Evolutionary conservation across 1,140 invertebrate genomes (phyloP).

Genomic region (Apis laboriosa): DNA sequence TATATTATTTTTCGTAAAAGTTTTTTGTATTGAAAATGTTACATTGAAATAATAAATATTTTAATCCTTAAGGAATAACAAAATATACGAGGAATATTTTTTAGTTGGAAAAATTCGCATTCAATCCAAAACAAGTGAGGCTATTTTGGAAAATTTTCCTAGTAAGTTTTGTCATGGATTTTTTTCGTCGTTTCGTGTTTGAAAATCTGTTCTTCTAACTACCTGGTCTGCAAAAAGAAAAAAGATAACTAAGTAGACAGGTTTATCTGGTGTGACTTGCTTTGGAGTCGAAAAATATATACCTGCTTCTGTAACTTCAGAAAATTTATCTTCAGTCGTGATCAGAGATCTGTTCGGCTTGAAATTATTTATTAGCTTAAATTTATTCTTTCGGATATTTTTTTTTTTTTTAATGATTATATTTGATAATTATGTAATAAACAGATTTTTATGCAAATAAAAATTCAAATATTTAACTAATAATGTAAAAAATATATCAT

Average conservation of each 20-base stretch:
- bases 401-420: no score
- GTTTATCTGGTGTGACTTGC: constrained; percentile 43
- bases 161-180: background rate
- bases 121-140: constrained; percentile 3
- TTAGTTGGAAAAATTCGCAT: background rate
- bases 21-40: background rate
- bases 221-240: constrained; percentile 57
- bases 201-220: constrained; percentile 45
- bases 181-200: constrained; percentile 5
- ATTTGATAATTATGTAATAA: no score
- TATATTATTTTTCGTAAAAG: no score
- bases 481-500: no score
- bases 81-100: background rate
- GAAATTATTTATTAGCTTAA: no score
- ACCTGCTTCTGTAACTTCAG: background rate
- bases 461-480: no score
- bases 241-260: constrained; percentile 49
- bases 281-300: constrained; percentile 5
- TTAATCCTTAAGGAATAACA: background rate
- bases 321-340: background rate
- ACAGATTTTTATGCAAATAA: no score
- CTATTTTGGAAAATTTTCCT: constrained; percentile 17
- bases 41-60: background rate
- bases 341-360: no score
- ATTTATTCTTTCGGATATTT: no score